Conservation (phyloP, 2,888 invertebrate species). For the Andricus curvator region DNA sequence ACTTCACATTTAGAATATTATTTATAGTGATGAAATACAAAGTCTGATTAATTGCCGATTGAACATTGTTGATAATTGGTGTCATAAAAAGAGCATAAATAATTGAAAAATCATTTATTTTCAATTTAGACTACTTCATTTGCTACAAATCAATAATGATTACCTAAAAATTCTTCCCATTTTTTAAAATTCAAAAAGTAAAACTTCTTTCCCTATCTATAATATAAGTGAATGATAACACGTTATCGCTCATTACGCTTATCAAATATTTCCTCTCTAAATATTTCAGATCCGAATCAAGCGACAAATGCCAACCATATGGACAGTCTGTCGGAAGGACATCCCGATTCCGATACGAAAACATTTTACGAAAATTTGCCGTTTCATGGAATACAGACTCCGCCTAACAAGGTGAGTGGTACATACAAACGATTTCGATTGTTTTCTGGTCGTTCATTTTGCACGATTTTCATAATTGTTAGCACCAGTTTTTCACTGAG, state of each 20-base stretch:
- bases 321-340: constrained; percentile 82
- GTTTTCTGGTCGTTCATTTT: not conserved
- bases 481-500: constrained; percentile 1
- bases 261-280: constrained; percentile 43
- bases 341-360: constrained; percentile 90
- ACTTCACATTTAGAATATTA: not conserved
- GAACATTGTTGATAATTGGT: not conserved
- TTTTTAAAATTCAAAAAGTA: not conserved
- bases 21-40: not conserved
- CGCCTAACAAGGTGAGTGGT: constrained; percentile 92
- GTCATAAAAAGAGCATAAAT: too few species aligned
- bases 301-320: constrained; percentile 75
- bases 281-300: constrained; percentile 75
- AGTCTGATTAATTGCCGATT: not conserved
- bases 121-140: not conserved
- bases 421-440: not conserved
- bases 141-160: too few species aligned
- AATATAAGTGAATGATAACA: not conserved
- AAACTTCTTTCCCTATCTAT: not conserved
- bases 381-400: constrained; percentile 96
- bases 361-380: constrained; percentile 95
- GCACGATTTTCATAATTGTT: constrained; percentile 32
- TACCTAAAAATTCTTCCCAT: too few species aligned
- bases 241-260: not conserved
- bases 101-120: not conserved